Evolutionary conservation across 2,888 invertebrate species (phyloP).

Genomic region (Anthoptus insignis): DNA sequence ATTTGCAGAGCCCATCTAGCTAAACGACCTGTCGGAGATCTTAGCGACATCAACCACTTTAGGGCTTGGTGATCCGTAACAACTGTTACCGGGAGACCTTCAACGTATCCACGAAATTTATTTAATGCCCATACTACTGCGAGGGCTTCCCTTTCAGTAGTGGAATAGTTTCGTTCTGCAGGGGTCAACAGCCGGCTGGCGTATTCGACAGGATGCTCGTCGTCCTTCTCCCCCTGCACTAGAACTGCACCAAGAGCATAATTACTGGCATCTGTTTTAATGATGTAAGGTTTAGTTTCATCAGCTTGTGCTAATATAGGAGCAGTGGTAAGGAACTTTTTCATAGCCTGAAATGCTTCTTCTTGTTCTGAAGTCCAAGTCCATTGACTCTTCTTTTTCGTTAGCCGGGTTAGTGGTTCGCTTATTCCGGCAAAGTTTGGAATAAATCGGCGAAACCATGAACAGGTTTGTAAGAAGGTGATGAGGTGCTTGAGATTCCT

Average conservation of each 20-base stretch:
- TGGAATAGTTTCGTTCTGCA: slow-evolving; percentile 1
- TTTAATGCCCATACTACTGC: background rate
- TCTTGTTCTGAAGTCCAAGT: background rate
- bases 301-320: background rate
- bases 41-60: background rate
- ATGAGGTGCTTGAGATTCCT: slow-evolving; percentile 49
- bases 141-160: background rate
- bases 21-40: background rate
- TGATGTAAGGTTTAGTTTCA: background rate
- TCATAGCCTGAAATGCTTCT: background rate
- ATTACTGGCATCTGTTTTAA: background rate
- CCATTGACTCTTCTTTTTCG: background rate
- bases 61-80: background rate
- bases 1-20: background rate
- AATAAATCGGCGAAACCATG: slow-evolving; percentile 53
- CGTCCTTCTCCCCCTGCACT: background rate
- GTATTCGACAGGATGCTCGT: background rate
- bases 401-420: slow-evolving; percentile 39
- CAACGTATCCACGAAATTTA: background rate
- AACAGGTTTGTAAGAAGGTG: slow-evolving; percentile 53
- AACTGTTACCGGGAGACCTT: background rate
- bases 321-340: background rate
- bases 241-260: background rate
- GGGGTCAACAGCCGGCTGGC: background rate
- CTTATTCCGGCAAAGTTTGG: slow-evolving; percentile 45